A percentile compares a stretch with the other conserved stretches of the same genome.
These are phyloP conservation scores for Morbakka virulenta DNA, from an alignment of 30 jellyfish, hydroid and myxozoan species.

Conservation along the genomic window DNA sequence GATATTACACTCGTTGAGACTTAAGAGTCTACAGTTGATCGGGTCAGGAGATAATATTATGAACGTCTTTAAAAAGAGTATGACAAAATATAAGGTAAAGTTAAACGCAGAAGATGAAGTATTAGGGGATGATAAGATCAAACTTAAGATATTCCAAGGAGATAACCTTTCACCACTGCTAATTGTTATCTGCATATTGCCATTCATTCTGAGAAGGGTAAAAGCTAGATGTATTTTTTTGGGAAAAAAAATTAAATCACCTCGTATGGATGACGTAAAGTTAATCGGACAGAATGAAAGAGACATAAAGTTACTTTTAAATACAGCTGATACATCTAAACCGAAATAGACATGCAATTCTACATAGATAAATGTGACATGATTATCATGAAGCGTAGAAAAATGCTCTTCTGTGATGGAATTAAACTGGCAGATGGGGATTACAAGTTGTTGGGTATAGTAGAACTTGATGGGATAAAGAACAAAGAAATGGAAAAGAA, in stretches of 20 bases:
- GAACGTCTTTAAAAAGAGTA: constrained; percentile 22
- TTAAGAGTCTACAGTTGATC: background rate
- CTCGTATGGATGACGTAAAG: too few species aligned
- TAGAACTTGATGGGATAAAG: constrained; percentile 29
- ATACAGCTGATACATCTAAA: background rate
- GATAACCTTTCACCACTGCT: too few species aligned
- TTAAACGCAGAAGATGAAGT: constrained; percentile 27
- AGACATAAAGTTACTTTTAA: constrained; percentile 3
- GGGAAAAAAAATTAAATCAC: too few species aligned
- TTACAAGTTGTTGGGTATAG: constrained; percentile 33
- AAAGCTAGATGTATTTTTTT: too few species aligned
- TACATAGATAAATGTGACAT: background rate
- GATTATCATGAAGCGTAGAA: too few species aligned
- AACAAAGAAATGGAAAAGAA: background rate
- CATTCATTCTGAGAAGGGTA: too few species aligned
- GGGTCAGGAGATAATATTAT: constrained; percentile 24
- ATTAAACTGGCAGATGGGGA: constrained; percentile 15
- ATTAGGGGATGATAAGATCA: constrained; percentile 8
- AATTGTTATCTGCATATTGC: too few species aligned
- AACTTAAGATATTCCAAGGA: too few species aligned
- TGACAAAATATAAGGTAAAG: constrained; percentile 33
- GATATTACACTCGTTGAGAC: background rate
- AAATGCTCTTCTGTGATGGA: constrained; percentile 8
- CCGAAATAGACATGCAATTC: constrained; percentile 17
- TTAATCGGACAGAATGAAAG: constrained; percentile 7